A percentile compares a stretch with the other conserved stretches of the same genome.
Evolutionary conservation across 2,888 invertebrate species (phyloP).

Genomic region (Philonicus albiceps): DNA sequence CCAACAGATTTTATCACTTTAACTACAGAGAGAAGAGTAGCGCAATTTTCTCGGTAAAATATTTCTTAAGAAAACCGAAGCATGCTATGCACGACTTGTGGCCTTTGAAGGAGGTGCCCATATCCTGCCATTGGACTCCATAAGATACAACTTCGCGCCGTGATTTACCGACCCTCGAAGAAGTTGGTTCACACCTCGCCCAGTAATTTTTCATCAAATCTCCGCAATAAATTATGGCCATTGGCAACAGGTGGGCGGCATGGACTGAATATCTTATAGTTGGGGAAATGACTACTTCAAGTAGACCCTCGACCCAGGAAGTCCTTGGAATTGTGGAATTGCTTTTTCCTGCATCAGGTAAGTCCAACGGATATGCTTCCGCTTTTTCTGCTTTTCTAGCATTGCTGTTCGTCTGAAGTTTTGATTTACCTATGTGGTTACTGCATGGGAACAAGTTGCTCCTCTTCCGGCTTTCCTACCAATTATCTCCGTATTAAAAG

Average conservation of each 20-base stretch:
- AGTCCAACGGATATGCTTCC: background rate
- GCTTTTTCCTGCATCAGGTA: background rate
- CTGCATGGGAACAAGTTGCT: background rate
- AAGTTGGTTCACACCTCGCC: constrained; percentile 1
- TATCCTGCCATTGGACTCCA: background rate
- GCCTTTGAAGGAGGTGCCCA: background rate
- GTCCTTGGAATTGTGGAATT: background rate
- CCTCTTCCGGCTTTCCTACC: background rate
- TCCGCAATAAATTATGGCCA: background rate
- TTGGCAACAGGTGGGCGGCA: constrained; percentile 3
- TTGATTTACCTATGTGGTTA: constrained; percentile 1
- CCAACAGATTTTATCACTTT: background rate
- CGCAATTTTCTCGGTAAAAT: background rate
- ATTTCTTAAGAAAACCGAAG: background rate
- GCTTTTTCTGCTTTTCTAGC: background rate
- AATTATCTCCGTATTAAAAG: background rate
- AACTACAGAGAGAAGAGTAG: background rate
- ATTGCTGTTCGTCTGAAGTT: background rate
- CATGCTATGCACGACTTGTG: background rate
- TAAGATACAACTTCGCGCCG: background rate
- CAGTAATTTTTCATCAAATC: constrained; percentile 26
- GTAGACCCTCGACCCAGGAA: background rate
- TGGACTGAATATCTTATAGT: background rate
- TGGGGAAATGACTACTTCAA: background rate
- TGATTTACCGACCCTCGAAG: background rate